Conservation (phyloP, 2,113 vertebrate species). For the Cariama cristata region DNA sequence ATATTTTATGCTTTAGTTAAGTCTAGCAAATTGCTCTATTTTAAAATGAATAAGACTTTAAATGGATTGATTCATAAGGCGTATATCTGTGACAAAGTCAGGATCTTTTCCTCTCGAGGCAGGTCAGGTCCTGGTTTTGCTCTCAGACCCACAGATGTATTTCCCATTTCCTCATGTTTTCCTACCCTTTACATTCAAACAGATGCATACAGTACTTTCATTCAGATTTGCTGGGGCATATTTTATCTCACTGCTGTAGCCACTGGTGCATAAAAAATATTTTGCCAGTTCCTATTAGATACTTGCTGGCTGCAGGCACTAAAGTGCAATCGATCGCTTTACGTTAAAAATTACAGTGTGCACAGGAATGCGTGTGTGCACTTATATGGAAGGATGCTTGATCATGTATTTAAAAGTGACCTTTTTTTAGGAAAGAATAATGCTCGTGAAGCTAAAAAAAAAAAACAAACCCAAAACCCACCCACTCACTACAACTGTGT, state of each 20-base stretch:
- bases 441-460: background rate
- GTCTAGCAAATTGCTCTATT: background rate
- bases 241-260: background rate
- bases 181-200: background rate
- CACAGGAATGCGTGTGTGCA: fast-evolving
- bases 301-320: background rate
- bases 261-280: background rate
- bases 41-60: background rate
- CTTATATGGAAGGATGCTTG: background rate
- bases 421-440: background rate
- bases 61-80: background rate
- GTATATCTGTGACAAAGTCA: background rate
- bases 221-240: background rate
- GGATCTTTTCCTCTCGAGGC: background rate
- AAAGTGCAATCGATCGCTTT: background rate
- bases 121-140: background rate
- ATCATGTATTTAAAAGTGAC: background rate
- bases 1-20: background rate
- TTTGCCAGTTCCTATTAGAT: background rate
- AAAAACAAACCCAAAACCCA: background rate
- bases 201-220: background rate
- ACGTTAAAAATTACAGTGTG: background rate
- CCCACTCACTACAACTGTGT: background rate
- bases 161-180: background rate
- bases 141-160: background rate